Base-by-base conservation (phyloP, 2,888 invertebrate species). In the Xylocampa areola region DNA sequence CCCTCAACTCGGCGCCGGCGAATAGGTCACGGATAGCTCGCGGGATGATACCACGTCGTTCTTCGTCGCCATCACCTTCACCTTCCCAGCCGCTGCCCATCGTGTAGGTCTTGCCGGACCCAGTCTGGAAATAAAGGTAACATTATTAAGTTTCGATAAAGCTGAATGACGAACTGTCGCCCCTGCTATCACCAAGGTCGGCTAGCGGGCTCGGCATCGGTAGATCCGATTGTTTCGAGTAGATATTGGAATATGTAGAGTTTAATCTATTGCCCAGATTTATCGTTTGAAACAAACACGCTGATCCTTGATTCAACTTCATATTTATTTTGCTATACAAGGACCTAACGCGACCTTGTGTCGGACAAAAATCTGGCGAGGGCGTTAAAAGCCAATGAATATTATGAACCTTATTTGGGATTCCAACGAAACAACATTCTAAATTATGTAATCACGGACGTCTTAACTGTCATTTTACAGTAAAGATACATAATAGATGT, bases 11-110 rank as follows among this genome's bases (percentile, higher is more conserved):
- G 25, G 98, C 98, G 3, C 97, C 97, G 27, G 96, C 92, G 89
- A 99, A 99, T 41, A 99, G 95, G 80, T 99, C 98, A 35, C 97
- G 95, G 69, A 99, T 98, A 2, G 99, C 99, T 50, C 99, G 95
- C 0, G 99, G 99, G 77, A 99, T 98, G 80, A 99, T 99, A 17
- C 99, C 99, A 87, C 88, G 82, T 1, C 88, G 77, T 10, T 90
- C 89, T 23, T 91, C 93, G 33, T 67, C 91, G 0, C 90, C 88
- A 23, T 91, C 90, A 95, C 96, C 91, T 30, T 91, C 91, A 27
- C 92, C 92, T 80, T 99, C 99, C 92, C 99, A 99, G 4, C 98
- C 99, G 11, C 99, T 99, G 49, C 99, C 99, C 99, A 99, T 99
- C 2, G 99, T 98, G 90, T 98, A 99, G 0, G 99, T 99, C 94